phyloP scores from a whole-genome alignment of 2,113 vertebrate species.

The Willisornis vidua region DNA sequence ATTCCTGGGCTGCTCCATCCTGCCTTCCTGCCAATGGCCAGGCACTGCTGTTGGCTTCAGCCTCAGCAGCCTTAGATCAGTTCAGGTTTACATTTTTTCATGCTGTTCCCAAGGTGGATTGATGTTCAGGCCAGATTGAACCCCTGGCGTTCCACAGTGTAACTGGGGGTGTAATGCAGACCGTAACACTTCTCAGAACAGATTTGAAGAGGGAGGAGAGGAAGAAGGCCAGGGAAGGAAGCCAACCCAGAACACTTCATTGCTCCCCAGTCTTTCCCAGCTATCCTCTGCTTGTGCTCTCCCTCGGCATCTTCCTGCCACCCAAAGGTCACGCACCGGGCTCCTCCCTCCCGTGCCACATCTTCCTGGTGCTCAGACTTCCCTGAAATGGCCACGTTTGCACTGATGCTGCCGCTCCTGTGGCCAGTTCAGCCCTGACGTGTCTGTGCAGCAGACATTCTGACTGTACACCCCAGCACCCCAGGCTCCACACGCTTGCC shows the following conservation, averaged over 20 bases:
- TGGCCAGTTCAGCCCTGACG: not conserved
- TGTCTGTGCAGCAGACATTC: rapidly evolving
- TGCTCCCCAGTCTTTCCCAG: not conserved
- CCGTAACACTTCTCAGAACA: not conserved
- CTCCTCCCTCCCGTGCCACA: not conserved
- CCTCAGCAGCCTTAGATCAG: not conserved
- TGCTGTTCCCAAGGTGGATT: not conserved
- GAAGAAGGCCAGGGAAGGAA: not conserved
- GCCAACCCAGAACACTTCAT: not conserved
- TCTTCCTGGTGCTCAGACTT: not conserved
- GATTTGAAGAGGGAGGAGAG: not conserved
- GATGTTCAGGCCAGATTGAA: not conserved
- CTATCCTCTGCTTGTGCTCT: not conserved
- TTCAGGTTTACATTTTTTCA: not conserved
- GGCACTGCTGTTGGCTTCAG: not conserved
- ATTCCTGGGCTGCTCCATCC: not conserved
- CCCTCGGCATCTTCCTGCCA: not conserved
- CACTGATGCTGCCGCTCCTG: not conserved
- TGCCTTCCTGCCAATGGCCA: not conserved
- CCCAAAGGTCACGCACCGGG: not conserved
- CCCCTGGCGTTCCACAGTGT: not conserved
- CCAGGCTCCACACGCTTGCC: rapidly evolving
- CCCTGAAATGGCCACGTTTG: not conserved
- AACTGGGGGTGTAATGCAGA: not conserved
- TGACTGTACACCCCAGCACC: not conserved